phyloP scores from a whole-genome alignment of 2,113 vertebrate genomes.

The Cyanoramphus novaezelandiae region DNA sequence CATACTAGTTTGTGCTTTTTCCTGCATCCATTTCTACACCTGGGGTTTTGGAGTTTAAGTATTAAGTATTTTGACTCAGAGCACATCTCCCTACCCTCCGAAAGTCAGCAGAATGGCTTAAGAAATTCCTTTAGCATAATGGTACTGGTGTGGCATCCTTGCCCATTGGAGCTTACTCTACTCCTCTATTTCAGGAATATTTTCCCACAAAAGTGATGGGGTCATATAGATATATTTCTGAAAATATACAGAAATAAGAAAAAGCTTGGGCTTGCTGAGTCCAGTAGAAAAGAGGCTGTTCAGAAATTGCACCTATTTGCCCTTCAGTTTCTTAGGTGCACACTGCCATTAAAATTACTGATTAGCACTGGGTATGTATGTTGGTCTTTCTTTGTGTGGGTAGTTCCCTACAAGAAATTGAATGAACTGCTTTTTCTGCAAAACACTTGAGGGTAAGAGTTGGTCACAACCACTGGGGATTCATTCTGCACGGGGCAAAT shows the following conservation, averaged over 20 bases:
- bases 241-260: neutral
- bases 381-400: neutral
- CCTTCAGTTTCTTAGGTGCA: neutral
- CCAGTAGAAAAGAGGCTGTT: neutral
- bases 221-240: neutral
- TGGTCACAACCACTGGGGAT: neutral
- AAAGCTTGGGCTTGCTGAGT: neutral
- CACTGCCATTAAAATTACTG: neutral
- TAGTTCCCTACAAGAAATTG: neutral
- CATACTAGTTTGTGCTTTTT: neutral
- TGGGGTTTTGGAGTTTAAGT: neutral
- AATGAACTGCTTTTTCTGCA: neutral
- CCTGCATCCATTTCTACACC: neutral
- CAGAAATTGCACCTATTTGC: neutral
- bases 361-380: neutral
- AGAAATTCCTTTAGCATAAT: neutral
- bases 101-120: neutral
- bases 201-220: neutral
- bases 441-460: neutral
- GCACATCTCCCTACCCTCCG: neutral
- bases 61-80: neutral
- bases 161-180: neutral
- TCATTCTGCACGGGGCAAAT: neutral
- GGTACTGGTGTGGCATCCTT: neutral
- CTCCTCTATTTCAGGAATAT: neutral